Conservation (phyloP, 2,888 invertebrate species). For the Stenolophus ochropezus region DNA sequence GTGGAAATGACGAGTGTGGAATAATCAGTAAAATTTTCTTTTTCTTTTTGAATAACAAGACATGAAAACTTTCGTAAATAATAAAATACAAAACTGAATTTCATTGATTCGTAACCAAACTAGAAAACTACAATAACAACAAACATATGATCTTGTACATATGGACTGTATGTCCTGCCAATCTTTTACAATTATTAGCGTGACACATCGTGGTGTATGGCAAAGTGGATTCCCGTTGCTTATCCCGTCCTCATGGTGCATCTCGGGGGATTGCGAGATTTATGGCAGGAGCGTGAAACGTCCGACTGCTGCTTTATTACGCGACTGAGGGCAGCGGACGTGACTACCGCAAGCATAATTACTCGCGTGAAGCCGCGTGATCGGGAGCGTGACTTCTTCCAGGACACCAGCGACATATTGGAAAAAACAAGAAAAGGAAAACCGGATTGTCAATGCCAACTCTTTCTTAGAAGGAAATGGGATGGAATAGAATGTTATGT, state of each 20-base stretch:
- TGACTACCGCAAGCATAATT: conserved; percentile 54
- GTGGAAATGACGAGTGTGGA: too few species aligned
- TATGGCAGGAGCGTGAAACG: conserved; percentile 71
- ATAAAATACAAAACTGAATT: too few species aligned
- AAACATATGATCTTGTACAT: too few species aligned
- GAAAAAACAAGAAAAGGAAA: not conserved
- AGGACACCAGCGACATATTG: not conserved
- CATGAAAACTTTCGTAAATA: too few species aligned
- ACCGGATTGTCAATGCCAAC: too few species aligned
- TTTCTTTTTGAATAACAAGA: too few species aligned
- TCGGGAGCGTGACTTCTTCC: not conserved
- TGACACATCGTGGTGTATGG: conserved; percentile 24
- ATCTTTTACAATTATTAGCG: not conserved
- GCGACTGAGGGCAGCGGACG: conserved; percentile 49
- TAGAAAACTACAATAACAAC: too few species aligned
- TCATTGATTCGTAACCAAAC: too few species aligned
- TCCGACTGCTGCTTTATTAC: conserved; percentile 70
- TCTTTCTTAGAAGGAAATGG: too few species aligned
- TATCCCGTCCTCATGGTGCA: conserved; percentile 59
- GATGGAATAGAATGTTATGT: too few species aligned
- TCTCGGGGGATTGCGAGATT: conserved; percentile 70
- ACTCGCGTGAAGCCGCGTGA: conserved; percentile 28
- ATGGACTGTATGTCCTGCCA: too few species aligned
- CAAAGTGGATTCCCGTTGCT: conserved; percentile 51
- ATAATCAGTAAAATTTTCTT: too few species aligned